Evolutionary conservation across 1,140 invertebrate species (phyloP).

Genomic region (Magallana gigas): DNA sequence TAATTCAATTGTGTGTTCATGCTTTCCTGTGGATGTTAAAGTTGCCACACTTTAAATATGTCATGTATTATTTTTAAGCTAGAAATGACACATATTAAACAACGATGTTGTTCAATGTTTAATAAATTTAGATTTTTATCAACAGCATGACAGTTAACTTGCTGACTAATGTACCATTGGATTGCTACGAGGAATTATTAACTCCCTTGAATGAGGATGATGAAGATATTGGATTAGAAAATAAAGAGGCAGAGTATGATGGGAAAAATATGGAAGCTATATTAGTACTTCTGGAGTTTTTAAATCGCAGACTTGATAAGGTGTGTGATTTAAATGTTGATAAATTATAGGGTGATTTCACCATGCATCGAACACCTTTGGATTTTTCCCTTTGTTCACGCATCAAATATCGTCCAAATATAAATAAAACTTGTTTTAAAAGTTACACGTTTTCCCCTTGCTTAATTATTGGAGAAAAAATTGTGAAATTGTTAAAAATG

Average conservation of each 20-base stretch:
- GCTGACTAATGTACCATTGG: conserved; percentile 81
- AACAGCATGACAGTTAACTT: conserved; percentile 84
- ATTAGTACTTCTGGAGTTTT: conserved; percentile 84
- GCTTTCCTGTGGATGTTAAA: too few species aligned
- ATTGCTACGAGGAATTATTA: conserved; percentile 82
- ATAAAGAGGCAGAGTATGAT: conserved; percentile 82
- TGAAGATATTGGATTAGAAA: conserved; percentile 69
- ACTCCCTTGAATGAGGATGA: conserved; percentile 78
- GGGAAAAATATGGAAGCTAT: conserved; percentile 87
- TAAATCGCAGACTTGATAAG: conserved; percentile 83
- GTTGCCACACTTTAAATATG: too few species aligned
- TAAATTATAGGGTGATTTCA: too few species aligned
- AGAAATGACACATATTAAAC: too few species aligned
- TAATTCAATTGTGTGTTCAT: conserved; percentile 18
- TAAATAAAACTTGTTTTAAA: too few species aligned
- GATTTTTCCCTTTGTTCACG: too few species aligned
- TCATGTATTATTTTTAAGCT: too few species aligned
- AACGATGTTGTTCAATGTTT: neutral
- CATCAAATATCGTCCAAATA: too few species aligned
- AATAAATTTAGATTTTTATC: conserved; percentile 29
- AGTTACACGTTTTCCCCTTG: too few species aligned
- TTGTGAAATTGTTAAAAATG: too few species aligned
- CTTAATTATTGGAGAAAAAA: too few species aligned
- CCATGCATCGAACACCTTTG: too few species aligned
- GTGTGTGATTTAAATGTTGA: conserved; percentile 62